A percentile compares a stretch with the other conserved stretches of the same genome.
Conservation (phyloP, 2,113 vertebrate genomes). For the Ornithorhynchus anatinus region DNA sequence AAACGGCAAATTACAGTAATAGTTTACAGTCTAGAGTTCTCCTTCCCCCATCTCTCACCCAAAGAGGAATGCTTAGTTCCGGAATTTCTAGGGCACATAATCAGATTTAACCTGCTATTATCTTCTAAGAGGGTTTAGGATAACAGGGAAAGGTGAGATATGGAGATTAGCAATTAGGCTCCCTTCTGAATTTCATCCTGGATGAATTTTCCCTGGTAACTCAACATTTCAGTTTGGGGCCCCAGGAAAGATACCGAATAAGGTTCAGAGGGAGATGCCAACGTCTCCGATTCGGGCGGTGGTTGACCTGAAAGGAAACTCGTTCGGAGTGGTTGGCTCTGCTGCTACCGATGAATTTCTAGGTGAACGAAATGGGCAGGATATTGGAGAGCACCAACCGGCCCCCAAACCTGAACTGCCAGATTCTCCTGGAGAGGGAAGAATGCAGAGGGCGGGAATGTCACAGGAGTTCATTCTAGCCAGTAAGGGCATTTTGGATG, state of each 20-base stretch:
- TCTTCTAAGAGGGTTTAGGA: neutral
- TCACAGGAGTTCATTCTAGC: no score
- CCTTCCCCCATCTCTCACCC: no score
- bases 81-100: neutral
- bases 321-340: neutral
- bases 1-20: no score
- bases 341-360: neutral
- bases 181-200: slow-evolving; percentile 31
- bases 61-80: no score
- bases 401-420: no score
- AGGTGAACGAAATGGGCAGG: no score
- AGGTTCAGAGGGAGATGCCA: neutral
- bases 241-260: slow-evolving; percentile 26
- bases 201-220: neutral
- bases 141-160: slow-evolving; percentile 19
- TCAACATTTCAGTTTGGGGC: slow-evolving; percentile 51
- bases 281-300: neutral
- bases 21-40: no score
- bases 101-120: slow-evolving; percentile 2
- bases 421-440: no score
- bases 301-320: neutral
- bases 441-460: no score
- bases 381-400: no score
- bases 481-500: no score
- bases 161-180: neutral